These are phyloP conservation scores for Galerucella pusilla DNA, from an alignment of 2,888 invertebrate species.

Conservation along the genomic window DNA sequence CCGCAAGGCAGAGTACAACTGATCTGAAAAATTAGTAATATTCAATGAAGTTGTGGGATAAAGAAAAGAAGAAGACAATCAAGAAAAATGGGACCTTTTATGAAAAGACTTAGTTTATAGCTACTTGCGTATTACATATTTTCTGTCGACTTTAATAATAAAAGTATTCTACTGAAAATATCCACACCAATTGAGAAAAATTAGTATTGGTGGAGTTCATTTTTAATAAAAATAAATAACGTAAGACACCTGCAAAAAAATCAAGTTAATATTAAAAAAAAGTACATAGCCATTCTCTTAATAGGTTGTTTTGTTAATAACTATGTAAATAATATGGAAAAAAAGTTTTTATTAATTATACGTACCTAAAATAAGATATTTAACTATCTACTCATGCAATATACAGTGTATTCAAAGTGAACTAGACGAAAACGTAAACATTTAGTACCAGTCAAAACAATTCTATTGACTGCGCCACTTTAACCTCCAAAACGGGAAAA, in stretches of 20 bases:
- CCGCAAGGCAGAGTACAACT: no score
- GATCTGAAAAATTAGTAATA: no score
- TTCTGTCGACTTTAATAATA: neutral
- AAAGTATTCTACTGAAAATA: conserved; percentile 2
- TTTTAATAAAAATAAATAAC: neutral
- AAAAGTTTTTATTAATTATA: neutral
- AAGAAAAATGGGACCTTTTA: no score
- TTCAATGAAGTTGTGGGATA: no score
- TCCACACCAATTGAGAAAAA: neutral
- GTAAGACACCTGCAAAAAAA: neutral
- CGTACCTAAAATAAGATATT: neutral
- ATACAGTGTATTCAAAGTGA: neutral
- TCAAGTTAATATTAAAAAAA: neutral
- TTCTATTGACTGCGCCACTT: neutral
- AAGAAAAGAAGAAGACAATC: no score
- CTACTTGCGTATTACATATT: neutral
- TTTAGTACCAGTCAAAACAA: neutral
- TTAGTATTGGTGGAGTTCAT: neutral
- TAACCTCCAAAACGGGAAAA: no score
- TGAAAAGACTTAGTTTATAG: neutral
- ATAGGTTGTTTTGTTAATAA: neutral
- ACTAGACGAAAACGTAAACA: neutral
- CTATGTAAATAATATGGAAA: neutral
- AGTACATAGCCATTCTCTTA: neutral
- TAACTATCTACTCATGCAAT: conserved; percentile 9